phyloP scores from a whole-genome alignment of 2,113 vertebrate species.

The Chitala chitala region DNA sequence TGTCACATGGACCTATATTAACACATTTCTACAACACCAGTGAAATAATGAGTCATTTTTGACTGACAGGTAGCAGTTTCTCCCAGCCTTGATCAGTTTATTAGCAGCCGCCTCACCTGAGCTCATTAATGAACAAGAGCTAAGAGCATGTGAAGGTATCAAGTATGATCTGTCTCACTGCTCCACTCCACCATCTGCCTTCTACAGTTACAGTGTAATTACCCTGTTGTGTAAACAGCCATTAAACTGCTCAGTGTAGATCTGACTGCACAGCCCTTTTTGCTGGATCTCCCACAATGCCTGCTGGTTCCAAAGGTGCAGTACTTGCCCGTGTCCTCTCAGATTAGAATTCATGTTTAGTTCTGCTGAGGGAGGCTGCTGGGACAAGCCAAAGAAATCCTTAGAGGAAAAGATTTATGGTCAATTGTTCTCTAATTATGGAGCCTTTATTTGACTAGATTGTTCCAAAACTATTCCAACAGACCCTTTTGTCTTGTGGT shows the following conservation, averaged over 20 bases:
- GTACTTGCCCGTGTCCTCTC: conserved; percentile 16
- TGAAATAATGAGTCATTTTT: conserved; percentile 12
- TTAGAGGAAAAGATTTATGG: background rate
- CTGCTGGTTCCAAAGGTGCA: conserved; percentile 31
- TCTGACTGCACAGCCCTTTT: conserved; percentile 32
- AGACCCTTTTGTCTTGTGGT: background rate
- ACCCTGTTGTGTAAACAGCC: conserved; percentile 54
- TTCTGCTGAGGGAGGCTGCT: background rate
- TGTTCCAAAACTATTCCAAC: background rate
- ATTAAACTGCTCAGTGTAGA: conserved; percentile 38
- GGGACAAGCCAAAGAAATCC: background rate
- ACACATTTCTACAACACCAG: background rate
- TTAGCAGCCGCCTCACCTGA: conserved; percentile 1
- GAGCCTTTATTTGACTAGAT: background rate
- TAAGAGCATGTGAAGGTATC: no score
- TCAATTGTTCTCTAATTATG: background rate
- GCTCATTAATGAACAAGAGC: background rate
- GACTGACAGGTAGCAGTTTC: conserved; percentile 17
- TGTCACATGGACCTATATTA: background rate
- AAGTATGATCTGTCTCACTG: conserved; percentile 17
- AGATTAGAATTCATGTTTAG: conserved; percentile 20
- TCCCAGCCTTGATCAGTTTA: background rate
- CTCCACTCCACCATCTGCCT: background rate
- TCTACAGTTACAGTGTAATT: conserved; percentile 45
- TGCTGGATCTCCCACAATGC: conserved; percentile 34